Percentiles rank a stretch among this genome's conserved stretches.
Evolutionary conservation across 1,140 invertebrate genomes (phyloP).

Genomic region (Diprion similis): DNA sequence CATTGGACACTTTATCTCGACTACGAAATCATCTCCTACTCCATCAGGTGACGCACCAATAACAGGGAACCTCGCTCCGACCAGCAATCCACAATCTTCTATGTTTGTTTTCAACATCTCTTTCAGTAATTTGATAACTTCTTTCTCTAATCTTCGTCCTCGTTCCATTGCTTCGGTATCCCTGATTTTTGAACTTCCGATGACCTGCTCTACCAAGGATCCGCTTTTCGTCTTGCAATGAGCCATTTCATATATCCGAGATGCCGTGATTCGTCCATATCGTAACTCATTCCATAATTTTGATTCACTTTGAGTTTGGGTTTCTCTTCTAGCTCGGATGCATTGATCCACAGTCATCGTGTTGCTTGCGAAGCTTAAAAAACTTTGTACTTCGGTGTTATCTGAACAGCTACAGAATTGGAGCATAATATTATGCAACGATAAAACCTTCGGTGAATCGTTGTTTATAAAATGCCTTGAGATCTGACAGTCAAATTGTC

Average conservation of each 20-base stretch:
- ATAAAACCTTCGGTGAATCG: conserved; percentile 5
- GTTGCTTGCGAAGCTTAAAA: conserved; percentile 24
- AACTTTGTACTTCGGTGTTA: conserved; percentile 9
- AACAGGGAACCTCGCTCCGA: conserved; percentile 33
- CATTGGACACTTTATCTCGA: conserved; percentile 60
- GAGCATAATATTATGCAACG: conserved; percentile 5
- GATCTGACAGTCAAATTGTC: conserved; percentile 18
- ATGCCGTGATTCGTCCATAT: conserved; percentile 48
- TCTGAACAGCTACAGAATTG: conserved; percentile 7
- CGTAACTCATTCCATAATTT: conserved; percentile 32
- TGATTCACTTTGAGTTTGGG: conserved; percentile 15
- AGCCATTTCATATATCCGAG: conserved; percentile 28
- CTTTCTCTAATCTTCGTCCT: conserved; percentile 44
- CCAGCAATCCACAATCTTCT: conserved; percentile 30
- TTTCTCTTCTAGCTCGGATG: conserved; percentile 11
- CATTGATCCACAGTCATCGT: conserved; percentile 30
- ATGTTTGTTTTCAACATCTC: conserved; percentile 21
- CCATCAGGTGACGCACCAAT: conserved; percentile 58
- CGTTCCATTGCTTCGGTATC: conserved; percentile 42
- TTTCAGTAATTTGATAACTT: conserved; percentile 33
- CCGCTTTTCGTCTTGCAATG: conserved; percentile 22
- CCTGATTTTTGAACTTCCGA: conserved; percentile 41
- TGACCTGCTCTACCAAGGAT: conserved; percentile 27
- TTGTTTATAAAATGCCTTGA: conserved; percentile 20
- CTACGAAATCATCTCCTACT: conserved; percentile 53